Percentiles rank a stretch among this genome's conserved stretches.
These are phyloP conservation scores for Pseudorasbora parva DNA, from an alignment of 2,113 vertebrate species.

Conservation along the genomic window DNA sequence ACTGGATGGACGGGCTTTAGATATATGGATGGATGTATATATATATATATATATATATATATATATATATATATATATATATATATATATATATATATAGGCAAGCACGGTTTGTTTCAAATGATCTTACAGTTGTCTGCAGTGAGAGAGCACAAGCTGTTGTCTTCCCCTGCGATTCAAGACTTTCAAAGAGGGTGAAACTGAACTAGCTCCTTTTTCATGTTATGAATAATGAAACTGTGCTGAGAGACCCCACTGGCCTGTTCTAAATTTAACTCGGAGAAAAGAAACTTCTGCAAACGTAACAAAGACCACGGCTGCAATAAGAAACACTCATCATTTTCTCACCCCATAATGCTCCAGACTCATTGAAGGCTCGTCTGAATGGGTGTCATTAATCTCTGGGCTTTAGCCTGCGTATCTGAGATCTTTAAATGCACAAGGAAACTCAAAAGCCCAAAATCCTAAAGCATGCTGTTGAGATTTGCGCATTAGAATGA, in stretches of 20 bases:
- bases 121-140: neutral
- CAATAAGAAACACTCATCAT: constrained; percentile 23
- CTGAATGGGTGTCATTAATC: neutral
- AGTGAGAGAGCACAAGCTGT: neutral
- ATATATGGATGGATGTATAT: too few species aligned
- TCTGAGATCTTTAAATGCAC: constrained; percentile 2
- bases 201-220: constrained; percentile 72
- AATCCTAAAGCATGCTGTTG: constrained; percentile 6
- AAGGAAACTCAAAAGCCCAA: constrained; percentile 2
- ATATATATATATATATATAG: too few species aligned
- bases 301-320: constrained; percentile 23
- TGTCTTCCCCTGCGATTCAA: constrained; percentile 15
- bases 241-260: constrained; percentile 63
- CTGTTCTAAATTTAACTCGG: constrained; percentile 70
- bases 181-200: constrained; percentile 57
- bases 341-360: neutral
- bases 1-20: too few species aligned
- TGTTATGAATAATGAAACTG: constrained; percentile 72
- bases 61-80: too few species aligned
- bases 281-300: constrained; percentile 37
- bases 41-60: too few species aligned
- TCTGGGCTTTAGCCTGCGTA: neutral
- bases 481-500: constrained; percentile 2
- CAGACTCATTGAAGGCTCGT: neutral
- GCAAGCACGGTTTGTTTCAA: neutral